Conservation (phyloP, 2,888 invertebrate species). For the Himalopsyche kuldschensis region DNA sequence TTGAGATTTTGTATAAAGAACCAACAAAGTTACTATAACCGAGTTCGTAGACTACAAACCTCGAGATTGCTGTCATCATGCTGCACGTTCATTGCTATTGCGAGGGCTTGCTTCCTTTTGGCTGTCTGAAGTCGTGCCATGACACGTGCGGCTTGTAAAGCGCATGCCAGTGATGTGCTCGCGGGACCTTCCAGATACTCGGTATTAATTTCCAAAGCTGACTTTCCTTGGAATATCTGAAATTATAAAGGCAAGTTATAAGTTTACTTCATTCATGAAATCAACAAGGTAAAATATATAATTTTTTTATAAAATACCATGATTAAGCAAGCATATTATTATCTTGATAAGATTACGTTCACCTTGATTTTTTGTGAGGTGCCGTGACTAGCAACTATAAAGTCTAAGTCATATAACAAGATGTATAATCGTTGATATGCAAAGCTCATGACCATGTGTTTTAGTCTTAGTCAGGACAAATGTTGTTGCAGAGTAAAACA, state of each 20-base stretch:
- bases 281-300: too few relatives aligned
- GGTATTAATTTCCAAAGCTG: constrained; percentile 66
- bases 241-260: not conserved
- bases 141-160: constrained; percentile 82
- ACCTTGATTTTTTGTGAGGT: too few relatives aligned
- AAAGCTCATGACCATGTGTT: too few relatives aligned
- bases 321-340: too few relatives aligned
- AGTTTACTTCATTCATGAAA: not conserved
- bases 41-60: constrained; percentile 42
- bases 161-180: constrained; percentile 70
- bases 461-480: too few relatives aligned
- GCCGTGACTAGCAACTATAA: too few relatives aligned
- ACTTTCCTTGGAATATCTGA: constrained; percentile 59
- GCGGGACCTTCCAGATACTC: constrained; percentile 66
- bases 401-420: too few relatives aligned
- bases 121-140: constrained; percentile 73
- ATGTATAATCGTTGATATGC: too few relatives aligned
- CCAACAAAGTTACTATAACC: not conserved
- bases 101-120: constrained; percentile 66
- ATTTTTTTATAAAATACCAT: too few relatives aligned
- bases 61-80: constrained; percentile 50
- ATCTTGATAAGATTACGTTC: too few relatives aligned
- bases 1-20: not conserved
- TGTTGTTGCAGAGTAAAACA: too few relatives aligned
- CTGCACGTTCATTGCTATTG: constrained; percentile 53